Base-by-base conservation (phyloP, 92 coral and sea anemone genomes). In the Virgularia gustaviana region DNA sequence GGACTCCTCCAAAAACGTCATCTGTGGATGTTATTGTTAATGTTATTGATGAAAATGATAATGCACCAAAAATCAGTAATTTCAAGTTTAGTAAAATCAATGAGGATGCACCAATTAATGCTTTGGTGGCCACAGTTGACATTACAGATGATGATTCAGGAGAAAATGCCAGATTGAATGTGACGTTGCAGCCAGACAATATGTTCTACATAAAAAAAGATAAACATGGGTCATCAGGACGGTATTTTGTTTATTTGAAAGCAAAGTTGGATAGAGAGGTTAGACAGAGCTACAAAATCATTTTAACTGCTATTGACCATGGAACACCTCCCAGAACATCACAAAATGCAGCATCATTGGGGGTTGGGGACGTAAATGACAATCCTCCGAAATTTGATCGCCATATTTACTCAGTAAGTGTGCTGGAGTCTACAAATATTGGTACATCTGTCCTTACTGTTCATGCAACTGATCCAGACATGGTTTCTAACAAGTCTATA, bases 21-120 rank as follows among this genome's bases (percentile, higher is more conserved):
- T 32, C n/a, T 2, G 88, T 83, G 4, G 41, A 43, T 36, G 85
- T 89, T 1, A 55, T 61, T 9, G 88, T 80, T 42, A 29, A 89
- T 96, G 86, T 94, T 3, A 61, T 79, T 12, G 99, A 94, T 81
- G 88, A 89, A 76, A 94, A 94, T 66, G 99, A 94, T 67, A 85
- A 94, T 79, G 36, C 70, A 10, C 99, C 99, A 9, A 66, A 65
- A 42, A 89, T 94, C 16, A 57, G 73, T 22, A 72, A 75, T 18
- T 94, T 81, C 45, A 32, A 47, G 39, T 63, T 79, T 12, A 82
- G 77, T 68, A 60, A 67, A 3, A 86, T 94, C 41, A 53, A 45
- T 20, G 99, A 94, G 42, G 94, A 94, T 72, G 57, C 74, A 27
- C 43, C 61, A 23, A 65, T 80, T 1, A 81, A 85, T 2, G 79